Evolutionary conservation across 2,113 vertebrate genomes (phyloP).

Genomic region (Podilymbus podiceps): DNA sequence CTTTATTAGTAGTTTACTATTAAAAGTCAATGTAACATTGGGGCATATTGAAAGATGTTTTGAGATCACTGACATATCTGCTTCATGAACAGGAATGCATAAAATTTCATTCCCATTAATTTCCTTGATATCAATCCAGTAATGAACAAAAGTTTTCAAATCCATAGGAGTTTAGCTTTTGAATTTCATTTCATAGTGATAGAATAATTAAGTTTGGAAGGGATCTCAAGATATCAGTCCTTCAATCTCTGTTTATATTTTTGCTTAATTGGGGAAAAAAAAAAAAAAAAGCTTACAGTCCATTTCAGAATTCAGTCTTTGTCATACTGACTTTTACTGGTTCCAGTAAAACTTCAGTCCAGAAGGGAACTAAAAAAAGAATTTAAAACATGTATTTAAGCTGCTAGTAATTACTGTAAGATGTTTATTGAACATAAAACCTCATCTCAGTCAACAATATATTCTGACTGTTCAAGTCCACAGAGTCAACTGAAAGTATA

Average conservation of each 20-base stretch:
- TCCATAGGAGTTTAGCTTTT: not conserved
- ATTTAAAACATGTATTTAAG: conserved; percentile 25
- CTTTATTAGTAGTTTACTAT: not conserved
- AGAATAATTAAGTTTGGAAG: not conserved
- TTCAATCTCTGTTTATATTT: not conserved
- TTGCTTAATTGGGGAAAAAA: not conserved
- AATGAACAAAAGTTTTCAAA: not conserved
- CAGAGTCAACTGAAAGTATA: not conserved
- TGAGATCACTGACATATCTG: not conserved
- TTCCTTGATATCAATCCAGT: not conserved
- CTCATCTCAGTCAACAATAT: not conserved
- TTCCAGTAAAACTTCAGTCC: not conserved
- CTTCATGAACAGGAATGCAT: not conserved
- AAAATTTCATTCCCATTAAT: not conserved
- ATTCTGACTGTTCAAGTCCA: not conserved
- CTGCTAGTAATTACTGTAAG: conserved; percentile 12
- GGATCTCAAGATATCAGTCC: not conserved
- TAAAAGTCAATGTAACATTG: not conserved
- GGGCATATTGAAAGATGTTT: not conserved
- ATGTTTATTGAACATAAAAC: not conserved
- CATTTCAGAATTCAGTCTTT: not conserved
- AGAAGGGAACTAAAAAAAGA: not conserved
- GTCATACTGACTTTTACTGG: not conserved
- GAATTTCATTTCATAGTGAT: not conserved
- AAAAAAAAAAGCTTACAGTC: not conserved